Percentiles rank a stretch among this genome's conserved stretches.
These are phyloP conservation scores for Phymanthus crucifer DNA, from an alignment of 92 coral and sea anemone species.

Conservation along the genomic window DNA sequence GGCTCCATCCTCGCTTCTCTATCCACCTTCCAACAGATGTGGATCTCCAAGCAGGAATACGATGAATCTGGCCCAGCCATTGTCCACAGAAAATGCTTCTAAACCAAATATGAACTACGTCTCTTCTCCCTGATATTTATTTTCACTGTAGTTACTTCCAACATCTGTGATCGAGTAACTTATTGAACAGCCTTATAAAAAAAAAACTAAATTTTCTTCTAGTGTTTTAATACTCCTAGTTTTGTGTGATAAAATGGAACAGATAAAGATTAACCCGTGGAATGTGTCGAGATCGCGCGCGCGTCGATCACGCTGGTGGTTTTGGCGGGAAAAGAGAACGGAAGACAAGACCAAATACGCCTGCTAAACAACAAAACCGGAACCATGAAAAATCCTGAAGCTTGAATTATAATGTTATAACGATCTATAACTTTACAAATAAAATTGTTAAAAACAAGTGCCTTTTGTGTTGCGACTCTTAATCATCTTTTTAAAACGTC, in stretches of 20 bases:
- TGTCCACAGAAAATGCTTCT: conserved; percentile 85
- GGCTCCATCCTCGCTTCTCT: conserved; percentile 92
- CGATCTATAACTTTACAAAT: conserved; percentile 3
- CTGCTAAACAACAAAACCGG: background rate
- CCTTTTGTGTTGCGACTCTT: background rate
- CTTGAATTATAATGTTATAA: background rate
- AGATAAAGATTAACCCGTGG: background rate
- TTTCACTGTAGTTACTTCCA: background rate
- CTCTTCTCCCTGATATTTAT: background rate
- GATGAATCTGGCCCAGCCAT: conserved; percentile 91
- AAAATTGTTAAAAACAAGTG: conserved; percentile 5
- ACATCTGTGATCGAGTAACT: background rate
- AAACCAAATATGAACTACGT: background rate
- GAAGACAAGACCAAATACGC: background rate
- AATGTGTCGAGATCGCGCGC: background rate
- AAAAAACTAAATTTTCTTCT: background rate
- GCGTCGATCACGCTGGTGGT: background rate
- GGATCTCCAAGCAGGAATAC: conserved; percentile 93
- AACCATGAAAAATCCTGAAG: background rate
- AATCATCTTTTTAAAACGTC: background rate
- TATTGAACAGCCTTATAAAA: background rate
- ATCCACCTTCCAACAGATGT: conserved; percentile 99
- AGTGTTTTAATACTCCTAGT: background rate
- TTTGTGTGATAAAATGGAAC: background rate
- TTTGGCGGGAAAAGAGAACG: background rate